Percentiles rank a stretch among this genome's conserved stretches.
Evolutionary conservation across 2,113 vertebrate genomes (phyloP).

Genomic region (Vimba vimba): DNA sequence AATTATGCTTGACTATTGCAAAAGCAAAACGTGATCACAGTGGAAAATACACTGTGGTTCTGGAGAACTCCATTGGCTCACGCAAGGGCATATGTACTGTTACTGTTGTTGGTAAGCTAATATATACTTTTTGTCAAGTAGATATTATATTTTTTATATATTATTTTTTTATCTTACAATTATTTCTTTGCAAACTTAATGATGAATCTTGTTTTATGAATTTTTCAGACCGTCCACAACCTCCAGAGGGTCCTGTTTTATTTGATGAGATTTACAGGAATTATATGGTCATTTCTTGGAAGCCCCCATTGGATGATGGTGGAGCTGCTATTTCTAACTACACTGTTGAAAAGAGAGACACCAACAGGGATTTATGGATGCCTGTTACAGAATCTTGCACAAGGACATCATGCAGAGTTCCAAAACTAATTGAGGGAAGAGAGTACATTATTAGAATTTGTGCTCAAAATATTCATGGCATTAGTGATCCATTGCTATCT

Average conservation of each 20-base stretch:
- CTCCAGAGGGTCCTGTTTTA: constrained; percentile 91
- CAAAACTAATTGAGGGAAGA: constrained; percentile 94
- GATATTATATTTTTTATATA: not conserved
- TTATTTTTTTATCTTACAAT: not conserved
- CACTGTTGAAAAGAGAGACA: constrained; percentile 94
- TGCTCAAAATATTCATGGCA: constrained; percentile 95
- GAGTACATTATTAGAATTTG: constrained; percentile 95
- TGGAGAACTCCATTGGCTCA: constrained; percentile 89
- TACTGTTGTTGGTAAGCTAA: constrained; percentile 89
- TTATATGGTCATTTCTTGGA: constrained; percentile 95
- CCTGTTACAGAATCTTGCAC: constrained; percentile 90
- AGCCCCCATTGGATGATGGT: constrained; percentile 95
- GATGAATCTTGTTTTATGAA: not conserved
- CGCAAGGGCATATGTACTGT: constrained; percentile 89
- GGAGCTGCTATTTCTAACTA: constrained; percentile 96
- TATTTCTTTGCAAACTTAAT: not conserved
- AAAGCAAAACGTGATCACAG: constrained; percentile 90
- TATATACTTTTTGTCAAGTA: constrained; percentile 2
- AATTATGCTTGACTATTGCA: constrained; percentile 82
- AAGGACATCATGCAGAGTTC: constrained; percentile 90
- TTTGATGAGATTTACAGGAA: constrained; percentile 95
- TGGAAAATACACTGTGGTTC: constrained; percentile 85
- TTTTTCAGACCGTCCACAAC: constrained; percentile 89
- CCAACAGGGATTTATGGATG: constrained; percentile 95
- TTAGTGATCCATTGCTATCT: constrained; percentile 93